phyloP scores from a whole-genome alignment of 2,888 invertebrate species.

The Lutraria lutraria region DNA sequence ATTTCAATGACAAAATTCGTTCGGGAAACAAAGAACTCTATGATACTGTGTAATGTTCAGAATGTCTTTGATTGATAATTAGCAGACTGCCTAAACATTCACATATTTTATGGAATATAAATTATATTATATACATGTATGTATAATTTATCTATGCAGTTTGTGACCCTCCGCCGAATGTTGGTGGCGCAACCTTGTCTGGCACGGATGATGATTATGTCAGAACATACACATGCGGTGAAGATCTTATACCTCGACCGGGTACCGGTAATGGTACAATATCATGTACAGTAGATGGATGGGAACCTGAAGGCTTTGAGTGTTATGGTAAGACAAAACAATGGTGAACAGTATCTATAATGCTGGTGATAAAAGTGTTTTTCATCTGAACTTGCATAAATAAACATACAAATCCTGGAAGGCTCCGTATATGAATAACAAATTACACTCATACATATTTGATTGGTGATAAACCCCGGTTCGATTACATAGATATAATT shows the following conservation, averaged over 20 bases:
- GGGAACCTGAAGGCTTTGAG: constrained; percentile 16
- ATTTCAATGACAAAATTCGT: too few relatives aligned
- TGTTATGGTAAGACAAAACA: constrained; percentile 16
- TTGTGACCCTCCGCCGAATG: not conserved
- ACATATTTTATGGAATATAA: too few relatives aligned
- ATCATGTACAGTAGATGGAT: not conserved
- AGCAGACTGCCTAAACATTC: too few relatives aligned
- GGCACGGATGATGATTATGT: not conserved
- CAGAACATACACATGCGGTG: not conserved
- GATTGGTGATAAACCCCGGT: not conserved
- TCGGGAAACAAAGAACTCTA: too few relatives aligned
- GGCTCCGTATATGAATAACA: not conserved
- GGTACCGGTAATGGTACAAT: constrained; percentile 28
- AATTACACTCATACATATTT: not conserved
- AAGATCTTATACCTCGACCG: not conserved
- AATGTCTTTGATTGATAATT: too few relatives aligned
- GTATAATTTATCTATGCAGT: not conserved
- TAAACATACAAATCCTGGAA: not conserved
- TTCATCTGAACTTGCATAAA: too few relatives aligned
- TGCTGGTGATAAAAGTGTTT: not conserved
- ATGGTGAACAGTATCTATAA: not conserved
- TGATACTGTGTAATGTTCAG: too few relatives aligned
- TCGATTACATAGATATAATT: not conserved
- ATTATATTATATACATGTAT: too few relatives aligned
- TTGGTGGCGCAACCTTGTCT: constrained; percentile 17